Percentiles rank a stretch among this genome's conserved stretches.
These are phyloP conservation scores for Ctenodactylus gundi DNA, from an alignment of 2,113 vertebrate species.

Conservation along the genomic window DNA sequence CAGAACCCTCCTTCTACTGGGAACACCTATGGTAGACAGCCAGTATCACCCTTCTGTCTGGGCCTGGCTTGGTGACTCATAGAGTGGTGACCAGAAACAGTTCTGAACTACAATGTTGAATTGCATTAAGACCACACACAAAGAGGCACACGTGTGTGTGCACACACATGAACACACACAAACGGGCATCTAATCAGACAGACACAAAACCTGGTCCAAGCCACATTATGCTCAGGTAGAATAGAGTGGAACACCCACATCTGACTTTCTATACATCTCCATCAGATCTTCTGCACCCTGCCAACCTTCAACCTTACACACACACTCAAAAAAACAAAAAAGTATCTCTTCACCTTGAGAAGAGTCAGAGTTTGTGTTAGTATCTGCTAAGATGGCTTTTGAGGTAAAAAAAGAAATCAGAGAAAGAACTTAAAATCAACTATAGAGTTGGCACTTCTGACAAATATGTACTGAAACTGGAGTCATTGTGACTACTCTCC, in stretches of 20 bases:
- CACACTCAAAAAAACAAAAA: not conserved
- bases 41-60: not conserved
- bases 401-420: not conserved
- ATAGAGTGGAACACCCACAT: not conserved
- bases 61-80: accelerated
- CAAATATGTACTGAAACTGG: accelerated
- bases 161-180: not conserved
- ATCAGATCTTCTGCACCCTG: not conserved
- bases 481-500: not conserved
- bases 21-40: accelerated
- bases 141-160: accelerated
- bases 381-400: not conserved
- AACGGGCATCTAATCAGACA: not conserved
- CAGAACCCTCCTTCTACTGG: not conserved
- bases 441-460: accelerated
- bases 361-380: too few species aligned
- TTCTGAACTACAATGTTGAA: not conserved
- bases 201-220: not conserved
- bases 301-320: not conserved
- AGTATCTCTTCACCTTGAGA: not conserved
- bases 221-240: too few species aligned
- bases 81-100: not conserved
- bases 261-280: not conserved
- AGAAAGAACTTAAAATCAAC: not conserved
- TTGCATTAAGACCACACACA: not conserved